Conservation (phyloP, 2,113 vertebrate species). For the Aythya baeri region DNA sequence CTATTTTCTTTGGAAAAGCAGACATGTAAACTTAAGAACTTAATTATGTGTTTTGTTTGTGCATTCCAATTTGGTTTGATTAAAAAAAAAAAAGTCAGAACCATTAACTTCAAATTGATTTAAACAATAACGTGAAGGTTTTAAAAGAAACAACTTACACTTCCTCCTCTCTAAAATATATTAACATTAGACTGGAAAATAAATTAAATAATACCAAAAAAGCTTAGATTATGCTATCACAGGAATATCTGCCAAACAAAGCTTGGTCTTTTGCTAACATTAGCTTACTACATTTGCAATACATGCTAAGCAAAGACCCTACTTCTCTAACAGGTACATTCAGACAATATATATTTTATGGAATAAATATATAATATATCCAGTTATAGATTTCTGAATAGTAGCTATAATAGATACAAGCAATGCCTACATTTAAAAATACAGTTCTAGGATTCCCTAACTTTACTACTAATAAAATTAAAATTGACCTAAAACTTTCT, state of each 20-base stretch:
- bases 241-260: conserved; percentile 59
- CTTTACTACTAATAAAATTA: conserved; percentile 73
- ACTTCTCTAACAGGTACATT: conserved; percentile 73
- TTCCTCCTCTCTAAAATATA: conserved; percentile 57
- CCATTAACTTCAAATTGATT: conserved; percentile 41
- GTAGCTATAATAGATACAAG: conserved; percentile 73
- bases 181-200: conserved; percentile 63
- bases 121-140: neutral
- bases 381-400: conserved; percentile 76
- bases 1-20: conserved; percentile 64
- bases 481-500: conserved; percentile 67
- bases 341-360: conserved; percentile 76
- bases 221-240: conserved; percentile 50
- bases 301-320: conserved; percentile 73
- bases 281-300: conserved; percentile 70
- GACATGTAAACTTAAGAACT: conserved; percentile 44
- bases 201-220: conserved; percentile 64
- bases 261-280: conserved; percentile 63
- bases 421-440: conserved; percentile 76
- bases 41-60: neutral
- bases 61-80: conserved; percentile 36
- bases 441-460: conserved; percentile 70
- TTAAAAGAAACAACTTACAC: conserved; percentile 48
- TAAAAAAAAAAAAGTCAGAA: neutral
- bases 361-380: conserved; percentile 80